Base-by-base conservation (phyloP, 2,797 vertebrate genomes). In the Cyclopterus lumpus region DNA sequence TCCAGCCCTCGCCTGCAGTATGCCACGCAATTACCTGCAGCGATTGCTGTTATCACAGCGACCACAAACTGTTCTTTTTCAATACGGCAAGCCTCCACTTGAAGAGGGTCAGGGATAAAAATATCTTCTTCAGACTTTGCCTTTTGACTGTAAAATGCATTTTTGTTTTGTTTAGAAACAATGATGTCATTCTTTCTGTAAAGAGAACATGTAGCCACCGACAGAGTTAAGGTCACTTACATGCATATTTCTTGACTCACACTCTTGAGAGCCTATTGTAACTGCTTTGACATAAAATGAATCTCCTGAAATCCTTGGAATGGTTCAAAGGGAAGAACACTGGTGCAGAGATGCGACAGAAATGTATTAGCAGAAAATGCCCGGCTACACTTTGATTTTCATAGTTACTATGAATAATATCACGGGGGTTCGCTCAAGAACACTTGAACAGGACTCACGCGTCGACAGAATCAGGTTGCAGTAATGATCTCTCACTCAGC, bases 401-500 rank as follows among this genome's bases (percentile, higher is more conserved):
- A 60, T 24, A 1, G n/a, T n/a, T 14, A 30, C 28, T 24, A 16
- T 42, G n/a, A 48, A 30, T 55, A 12, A 70, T 70, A 38, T 60
- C 10, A 10, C 1, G 15, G 26, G 15, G 40, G 24, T 22, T 68
- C 9, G 49, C 49, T 67, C 6, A 62, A 30, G 57, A 12, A 12
- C 38, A 8, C 44, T 46, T 5, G 15, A 65, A 26, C 63, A 34
- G 55, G 18, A 69, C 64, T 20, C 73, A 53, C 58, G 38, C 67
- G 9, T 38, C 7, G 5, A 38, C 66, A 68, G 67, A 51, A 65
- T 68, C 32, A 20, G 66, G 58, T 54, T 44, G 12, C 54, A 59
- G 67, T 75, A 62, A 72, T 49, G 77, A 79, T 67, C 26, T 36
- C 46, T 44, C 46, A 18, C 71, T 30, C 2, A 59, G 51, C 72